These are phyloP conservation scores for Embidobia sp. DNA, from an alignment of 2,888 invertebrate species.

Conservation along the genomic window DNA sequence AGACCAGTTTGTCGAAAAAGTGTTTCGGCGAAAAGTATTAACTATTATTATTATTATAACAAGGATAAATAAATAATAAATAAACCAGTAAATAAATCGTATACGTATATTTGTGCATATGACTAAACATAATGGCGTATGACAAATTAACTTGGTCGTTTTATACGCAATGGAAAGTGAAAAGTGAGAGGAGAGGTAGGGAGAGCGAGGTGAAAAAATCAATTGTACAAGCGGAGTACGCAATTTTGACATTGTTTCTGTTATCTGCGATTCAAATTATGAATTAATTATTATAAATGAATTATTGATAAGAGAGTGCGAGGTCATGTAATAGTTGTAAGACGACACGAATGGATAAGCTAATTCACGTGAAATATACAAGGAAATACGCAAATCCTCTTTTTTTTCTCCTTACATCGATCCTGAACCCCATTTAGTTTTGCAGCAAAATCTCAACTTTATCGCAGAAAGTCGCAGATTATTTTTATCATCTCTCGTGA, in stretches of 20 bases:
- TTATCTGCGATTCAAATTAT: conserved; percentile 65
- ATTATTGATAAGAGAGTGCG: conserved; percentile 67
- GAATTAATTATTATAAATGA: conserved; percentile 72
- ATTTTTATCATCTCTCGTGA: too few relatives aligned
- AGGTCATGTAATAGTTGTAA: conserved; percentile 63
- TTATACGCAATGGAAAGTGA: conserved; percentile 25
- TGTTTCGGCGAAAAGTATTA: background rate
- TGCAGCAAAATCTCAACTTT: too few relatives aligned
- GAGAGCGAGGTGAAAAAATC: too few relatives aligned
- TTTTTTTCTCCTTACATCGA: conserved; percentile 64
- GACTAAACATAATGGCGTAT: conserved; percentile 27
- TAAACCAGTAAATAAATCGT: conserved; percentile 10
- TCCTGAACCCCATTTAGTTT: too few relatives aligned
- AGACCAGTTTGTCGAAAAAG: too few relatives aligned
- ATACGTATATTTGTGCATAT: conserved; percentile 57
- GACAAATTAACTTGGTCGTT: conserved; percentile 35
- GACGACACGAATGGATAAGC: conserved; percentile 61
- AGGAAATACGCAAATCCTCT: conserved; percentile 63
- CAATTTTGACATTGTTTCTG: conserved; percentile 54
- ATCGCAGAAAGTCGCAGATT: too few relatives aligned
- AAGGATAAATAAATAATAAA: background rate
- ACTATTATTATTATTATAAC: too few relatives aligned
- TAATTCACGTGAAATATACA: conserved; percentile 65
- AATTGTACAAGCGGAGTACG: conserved; percentile 24
- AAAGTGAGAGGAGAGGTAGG: too few relatives aligned